Percentiles rank a stretch among this genome's conserved stretches.
These are phyloP conservation scores for Pachyuromys duprasi DNA, from an alignment of 2,797 vertebrate genomes.

Conservation along the genomic window DNA sequence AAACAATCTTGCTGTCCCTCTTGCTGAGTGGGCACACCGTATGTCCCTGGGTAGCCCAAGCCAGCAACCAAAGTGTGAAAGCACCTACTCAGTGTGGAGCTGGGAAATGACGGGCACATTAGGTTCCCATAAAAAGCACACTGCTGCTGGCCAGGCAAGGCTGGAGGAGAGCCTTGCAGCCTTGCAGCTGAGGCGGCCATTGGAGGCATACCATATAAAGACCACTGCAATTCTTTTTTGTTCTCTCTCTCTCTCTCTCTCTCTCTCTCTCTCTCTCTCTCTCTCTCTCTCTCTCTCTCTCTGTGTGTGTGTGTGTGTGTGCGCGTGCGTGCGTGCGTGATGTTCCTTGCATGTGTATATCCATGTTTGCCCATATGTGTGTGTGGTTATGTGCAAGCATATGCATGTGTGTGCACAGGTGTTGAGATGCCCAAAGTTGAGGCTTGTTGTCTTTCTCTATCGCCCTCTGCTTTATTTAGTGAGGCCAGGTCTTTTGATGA, in stretches of 20 bases:
- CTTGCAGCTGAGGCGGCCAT: not conserved
- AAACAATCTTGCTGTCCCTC: not conserved
- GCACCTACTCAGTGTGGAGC: not conserved
- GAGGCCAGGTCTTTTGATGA: not conserved
- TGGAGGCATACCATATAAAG: not conserved
- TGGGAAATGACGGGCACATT: not conserved
- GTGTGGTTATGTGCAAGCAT: not conserved
- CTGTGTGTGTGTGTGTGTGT: not conserved
- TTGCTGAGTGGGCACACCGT: accelerated
- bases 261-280: not conserved
- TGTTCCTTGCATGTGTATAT: not conserved
- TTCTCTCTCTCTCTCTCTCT: not conserved
- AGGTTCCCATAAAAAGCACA: not conserved
- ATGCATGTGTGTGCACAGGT: not conserved
- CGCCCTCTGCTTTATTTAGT: not conserved
- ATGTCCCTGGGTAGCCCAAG: accelerated
- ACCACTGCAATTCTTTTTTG: not conserved
- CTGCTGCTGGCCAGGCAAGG: not conserved
- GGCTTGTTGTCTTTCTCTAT: not conserved
- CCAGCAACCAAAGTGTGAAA: accelerated
- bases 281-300: not conserved
- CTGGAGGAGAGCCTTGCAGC: accelerated
- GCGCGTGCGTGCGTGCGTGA: not conserved
- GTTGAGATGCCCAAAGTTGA: not conserved
- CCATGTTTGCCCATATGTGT: not conserved